These are phyloP conservation scores for Poecilia wingei DNA, from an alignment of 2,797 vertebrate species.

Conservation along the genomic window DNA sequence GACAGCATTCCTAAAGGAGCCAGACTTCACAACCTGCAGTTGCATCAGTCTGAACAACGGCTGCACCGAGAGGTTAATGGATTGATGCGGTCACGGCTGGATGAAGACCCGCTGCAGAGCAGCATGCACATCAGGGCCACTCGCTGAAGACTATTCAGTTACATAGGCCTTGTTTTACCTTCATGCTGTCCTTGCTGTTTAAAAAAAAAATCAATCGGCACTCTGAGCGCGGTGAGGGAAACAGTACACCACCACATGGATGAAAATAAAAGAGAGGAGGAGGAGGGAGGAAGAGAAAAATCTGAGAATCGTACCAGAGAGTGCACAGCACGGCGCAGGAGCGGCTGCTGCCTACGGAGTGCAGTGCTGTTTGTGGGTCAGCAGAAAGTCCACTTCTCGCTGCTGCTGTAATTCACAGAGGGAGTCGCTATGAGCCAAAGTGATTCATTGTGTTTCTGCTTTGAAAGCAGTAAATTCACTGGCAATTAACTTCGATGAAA, in stretches of 20 bases:
- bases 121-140: slow-evolving; percentile 25
- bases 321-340: slow-evolving; percentile 7
- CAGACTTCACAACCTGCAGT: slow-evolving; percentile 11
- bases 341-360: slow-evolving; percentile 26
- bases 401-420: slow-evolving; percentile 59
- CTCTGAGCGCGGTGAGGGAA: slow-evolving; percentile 42
- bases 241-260: slow-evolving; percentile 53
- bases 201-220: slow-evolving; percentile 68
- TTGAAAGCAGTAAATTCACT: slow-evolving; percentile 70
- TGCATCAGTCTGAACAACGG: slow-evolving; percentile 23
- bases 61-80: slow-evolving; percentile 54
- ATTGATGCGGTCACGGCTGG: slow-evolving; percentile 42
- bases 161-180: slow-evolving; percentile 61
- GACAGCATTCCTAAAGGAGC: slow-evolving; percentile 3
- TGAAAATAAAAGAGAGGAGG: slow-evolving; percentile 10
- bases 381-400: slow-evolving; percentile 66
- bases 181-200: slow-evolving; percentile 61
- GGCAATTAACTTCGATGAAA: slow-evolving; percentile 71
- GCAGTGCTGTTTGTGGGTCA: slow-evolving; percentile 67
- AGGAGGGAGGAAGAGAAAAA: slow-evolving; percentile 6
- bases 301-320: slow-evolving; percentile 15
- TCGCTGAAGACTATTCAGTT: slow-evolving; percentile 51
- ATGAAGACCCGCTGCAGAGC: slow-evolving; percentile 34
- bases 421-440: slow-evolving; percentile 44
- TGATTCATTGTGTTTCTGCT: slow-evolving; percentile 76